Evolutionary conservation across 2,113 vertebrate genomes (phyloP).

Genomic region (Dissostichus mawsoni): DNA sequence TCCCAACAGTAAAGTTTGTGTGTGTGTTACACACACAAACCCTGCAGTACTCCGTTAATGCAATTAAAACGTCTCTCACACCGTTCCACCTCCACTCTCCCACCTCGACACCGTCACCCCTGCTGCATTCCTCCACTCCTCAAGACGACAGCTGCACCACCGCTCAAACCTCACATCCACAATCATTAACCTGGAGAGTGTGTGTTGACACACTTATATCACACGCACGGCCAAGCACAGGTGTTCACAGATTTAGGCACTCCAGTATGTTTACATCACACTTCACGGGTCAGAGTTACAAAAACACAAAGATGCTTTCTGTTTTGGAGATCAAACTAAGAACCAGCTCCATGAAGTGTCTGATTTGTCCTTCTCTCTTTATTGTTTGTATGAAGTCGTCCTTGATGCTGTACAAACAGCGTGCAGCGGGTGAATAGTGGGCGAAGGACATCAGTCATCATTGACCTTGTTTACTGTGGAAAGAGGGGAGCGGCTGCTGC

Average conservation of each 20-base stretch:
- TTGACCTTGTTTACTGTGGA: conserved; percentile 72
- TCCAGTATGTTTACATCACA: conserved; percentile 28
- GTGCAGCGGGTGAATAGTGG: conserved; percentile 22
- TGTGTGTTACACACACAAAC: too few species aligned
- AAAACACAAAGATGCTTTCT: neutral
- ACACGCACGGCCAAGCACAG: conserved; percentile 15
- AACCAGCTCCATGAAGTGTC: neutral
- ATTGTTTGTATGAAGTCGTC: conserved; percentile 62
- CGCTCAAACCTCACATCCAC: conserved; percentile 45
- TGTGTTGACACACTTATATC: conserved; percentile 37
- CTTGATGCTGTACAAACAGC: conserved; percentile 65
- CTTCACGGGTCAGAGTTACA: conserved; percentile 37
- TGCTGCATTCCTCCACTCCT: conserved; percentile 52
- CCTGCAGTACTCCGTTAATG: conserved; percentile 37
- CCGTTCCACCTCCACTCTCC: conserved; percentile 47
- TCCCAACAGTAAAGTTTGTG: neutral
- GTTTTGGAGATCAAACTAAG: neutral
- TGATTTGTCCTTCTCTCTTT: conserved; percentile 24
- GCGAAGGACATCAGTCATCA: conserved; percentile 67
- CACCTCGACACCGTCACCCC: conserved; percentile 33
- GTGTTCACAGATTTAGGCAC: conserved; percentile 36
- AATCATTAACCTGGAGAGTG: conserved; percentile 57
- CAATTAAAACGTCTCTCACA: conserved; percentile 45
- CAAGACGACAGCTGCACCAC: conserved; percentile 53
- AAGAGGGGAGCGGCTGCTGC: conserved; percentile 44